Evolutionary conservation across 1,140 invertebrate species (phyloP), one percentile per base, ranked within the genome.

Genomic region (Aphelenchoides fujianensis): DNA sequence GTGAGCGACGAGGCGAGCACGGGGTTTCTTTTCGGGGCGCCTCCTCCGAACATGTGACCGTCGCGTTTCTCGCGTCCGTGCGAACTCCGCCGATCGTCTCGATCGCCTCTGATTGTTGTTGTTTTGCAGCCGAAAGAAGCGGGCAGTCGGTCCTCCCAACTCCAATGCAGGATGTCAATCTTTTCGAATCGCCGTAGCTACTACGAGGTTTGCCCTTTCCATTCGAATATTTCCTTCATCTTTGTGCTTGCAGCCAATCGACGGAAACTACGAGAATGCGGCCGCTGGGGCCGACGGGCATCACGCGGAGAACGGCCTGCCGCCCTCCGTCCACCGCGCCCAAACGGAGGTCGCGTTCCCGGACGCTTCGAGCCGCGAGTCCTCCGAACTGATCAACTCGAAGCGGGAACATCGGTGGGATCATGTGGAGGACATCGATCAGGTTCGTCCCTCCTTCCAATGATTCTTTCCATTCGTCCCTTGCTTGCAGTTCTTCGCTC

Each of bases 351-450:
- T 77, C 1, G 61, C 77, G 12, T 76, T 76, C 61, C 62, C 68
- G 23, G 53, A 55, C 16, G 5, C 5, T 7, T 54, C 62, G 7
- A 66, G 5, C 16, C 32, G 54, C 12, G 53, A 79, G 31, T 9
- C 69, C 12, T n/a, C n/a, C n/a, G 59, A 66, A 34, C 16, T 77
- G 34, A 48, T 31, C n/a, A 37, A 28, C 28, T 74, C 74, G 0
- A 76, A 69, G 16, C 34, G 62, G 16, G 63, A 72, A 19, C 30
- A 36, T 19, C 88, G 90, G 84, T 97, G 94, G 94, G 95, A 95
- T 85, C 95, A 97, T 84, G 92, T 97, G 73, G 91, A 94, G 85
- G 92, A 98, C 86, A 86, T 98, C 64, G 95, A 97, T 86, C 92
- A 92, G 12, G 79, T 84, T 35, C n/a, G n/a, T n/a, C n/a, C n/a